Percentiles rank a stretch among this genome's conserved stretches.
These are phyloP conservation scores for Falco naumanni DNA, from an alignment of 2,797 vertebrate species.

Conservation along the genomic window DNA sequence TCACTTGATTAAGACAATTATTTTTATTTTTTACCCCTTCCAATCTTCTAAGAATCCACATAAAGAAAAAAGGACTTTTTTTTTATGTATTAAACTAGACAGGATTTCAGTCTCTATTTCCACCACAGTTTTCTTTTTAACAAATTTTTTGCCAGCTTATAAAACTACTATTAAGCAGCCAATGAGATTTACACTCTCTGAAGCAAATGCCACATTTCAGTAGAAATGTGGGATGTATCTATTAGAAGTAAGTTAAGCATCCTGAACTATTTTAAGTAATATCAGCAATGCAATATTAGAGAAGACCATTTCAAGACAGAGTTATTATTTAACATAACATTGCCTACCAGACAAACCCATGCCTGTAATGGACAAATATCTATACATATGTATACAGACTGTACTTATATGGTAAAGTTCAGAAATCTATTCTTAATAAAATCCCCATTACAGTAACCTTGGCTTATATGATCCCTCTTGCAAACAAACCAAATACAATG, in stretches of 20 bases:
- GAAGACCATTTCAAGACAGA: not conserved
- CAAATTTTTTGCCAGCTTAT: not conserved
- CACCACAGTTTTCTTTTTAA: not conserved
- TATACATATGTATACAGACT: rapidly evolving
- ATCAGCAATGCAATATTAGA: not conserved
- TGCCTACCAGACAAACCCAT: not conserved
- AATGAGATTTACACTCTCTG: not conserved
- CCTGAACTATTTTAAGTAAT: not conserved
- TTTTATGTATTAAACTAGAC: not conserved
- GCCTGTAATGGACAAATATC: not conserved
- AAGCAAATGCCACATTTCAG: not conserved
- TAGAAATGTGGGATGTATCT: not conserved
- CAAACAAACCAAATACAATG: not conserved
- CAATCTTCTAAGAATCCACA: not conserved
- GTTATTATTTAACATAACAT: not conserved
- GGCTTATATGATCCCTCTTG: not conserved
- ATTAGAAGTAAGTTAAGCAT: not conserved
- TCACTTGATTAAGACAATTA: not conserved
- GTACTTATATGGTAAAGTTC: not conserved
- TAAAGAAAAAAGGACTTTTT: not conserved
- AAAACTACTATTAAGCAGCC: not conserved
- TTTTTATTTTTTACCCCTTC: rapidly evolving
- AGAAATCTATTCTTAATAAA: not conserved
- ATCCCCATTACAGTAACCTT: not conserved
- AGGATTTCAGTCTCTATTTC: not conserved